Conservation (phyloP, 1,140 invertebrate species). For the Ooceraea biroi region DNA sequence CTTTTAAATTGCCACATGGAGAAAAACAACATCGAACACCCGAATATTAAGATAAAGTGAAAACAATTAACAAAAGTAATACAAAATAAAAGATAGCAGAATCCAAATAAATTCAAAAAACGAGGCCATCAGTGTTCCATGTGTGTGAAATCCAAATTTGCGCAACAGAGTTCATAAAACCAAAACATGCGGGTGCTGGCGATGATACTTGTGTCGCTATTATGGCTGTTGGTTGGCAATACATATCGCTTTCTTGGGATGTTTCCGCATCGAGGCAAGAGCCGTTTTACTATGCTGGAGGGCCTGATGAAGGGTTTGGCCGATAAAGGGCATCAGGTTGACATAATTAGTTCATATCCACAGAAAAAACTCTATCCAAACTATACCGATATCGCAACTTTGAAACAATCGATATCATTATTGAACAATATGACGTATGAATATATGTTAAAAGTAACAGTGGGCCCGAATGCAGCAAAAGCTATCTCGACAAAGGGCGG, state of each 20-base stretch:
- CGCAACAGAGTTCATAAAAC: background rate
- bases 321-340: conserved; percentile 87
- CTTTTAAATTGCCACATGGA: background rate
- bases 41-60: background rate
- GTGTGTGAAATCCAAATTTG: background rate
- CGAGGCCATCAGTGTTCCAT: background rate
- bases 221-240: conserved; percentile 44
- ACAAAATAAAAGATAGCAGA: background rate
- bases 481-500: background rate
- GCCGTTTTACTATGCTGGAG: conserved; percentile 88
- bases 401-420: conserved; percentile 7
- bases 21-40: background rate
- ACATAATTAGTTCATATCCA: conserved; percentile 86
- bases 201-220: background rate
- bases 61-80: background rate
- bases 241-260: conserved; percentile 81
- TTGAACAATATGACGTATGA: conserved; percentile 75
- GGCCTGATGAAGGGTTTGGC: conserved; percentile 87
- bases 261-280: conserved; percentile 86
- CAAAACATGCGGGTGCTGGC: conserved; percentile 47
- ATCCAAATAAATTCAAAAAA: background rate
- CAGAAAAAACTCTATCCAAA: conserved; percentile 84
- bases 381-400: conserved; percentile 85
- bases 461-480: fast-evolving
- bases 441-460: background rate